These are phyloP conservation scores for Calypte anna DNA, from an alignment of 2,113 vertebrate species.

Conservation along the genomic window DNA sequence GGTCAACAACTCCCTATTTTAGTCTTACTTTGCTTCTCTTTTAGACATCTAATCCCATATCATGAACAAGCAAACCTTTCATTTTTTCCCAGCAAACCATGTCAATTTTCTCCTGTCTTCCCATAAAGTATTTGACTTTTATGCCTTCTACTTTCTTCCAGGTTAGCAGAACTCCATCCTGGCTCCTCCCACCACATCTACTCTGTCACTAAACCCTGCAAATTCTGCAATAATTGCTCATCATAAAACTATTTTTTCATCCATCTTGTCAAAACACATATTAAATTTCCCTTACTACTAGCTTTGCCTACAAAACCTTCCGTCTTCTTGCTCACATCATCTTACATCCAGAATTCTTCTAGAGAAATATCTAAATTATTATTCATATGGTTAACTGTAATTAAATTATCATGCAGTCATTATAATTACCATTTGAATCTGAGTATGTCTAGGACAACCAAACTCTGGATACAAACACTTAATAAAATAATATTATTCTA, in stretches of 20 bases:
- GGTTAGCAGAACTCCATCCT: background rate
- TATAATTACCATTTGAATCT: conserved; percentile 22
- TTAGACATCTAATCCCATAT: background rate
- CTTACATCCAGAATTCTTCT: background rate
- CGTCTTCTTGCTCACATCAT: background rate
- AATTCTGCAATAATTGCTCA: background rate
- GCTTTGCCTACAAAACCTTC: background rate
- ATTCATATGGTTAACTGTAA: conserved; percentile 5
- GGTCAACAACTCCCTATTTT: background rate
- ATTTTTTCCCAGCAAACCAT: background rate
- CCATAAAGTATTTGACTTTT: background rate
- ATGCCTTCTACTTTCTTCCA: background rate
- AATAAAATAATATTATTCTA: conserved; percentile 1
- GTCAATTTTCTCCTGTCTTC: background rate
- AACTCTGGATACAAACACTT: background rate
- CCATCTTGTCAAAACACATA: background rate
- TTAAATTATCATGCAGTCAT: conserved; percentile 16
- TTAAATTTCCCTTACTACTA: background rate
- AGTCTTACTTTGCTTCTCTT: background rate
- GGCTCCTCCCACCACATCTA: background rate
- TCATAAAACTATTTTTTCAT: background rate
- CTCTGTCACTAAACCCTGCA: background rate
- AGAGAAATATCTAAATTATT: background rate
- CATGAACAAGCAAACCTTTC: background rate
- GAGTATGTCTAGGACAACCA: background rate